A percentile compares a stretch with the other conserved stretches of the same genome.
Conservation (phyloP, 2,113 vertebrate genomes). For the Spea bombifrons region DNA sequence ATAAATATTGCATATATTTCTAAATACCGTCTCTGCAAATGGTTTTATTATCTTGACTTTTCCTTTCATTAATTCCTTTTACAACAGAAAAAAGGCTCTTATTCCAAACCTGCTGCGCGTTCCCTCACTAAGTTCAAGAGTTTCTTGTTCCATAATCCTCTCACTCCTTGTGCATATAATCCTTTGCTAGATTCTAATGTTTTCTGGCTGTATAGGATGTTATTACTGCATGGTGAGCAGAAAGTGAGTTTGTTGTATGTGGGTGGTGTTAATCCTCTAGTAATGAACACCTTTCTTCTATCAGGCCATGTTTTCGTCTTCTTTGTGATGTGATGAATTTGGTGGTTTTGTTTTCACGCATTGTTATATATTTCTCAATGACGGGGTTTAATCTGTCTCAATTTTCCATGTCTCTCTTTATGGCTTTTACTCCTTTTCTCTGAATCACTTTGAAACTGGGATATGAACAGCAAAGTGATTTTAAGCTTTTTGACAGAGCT, state of each 20-base stretch:
- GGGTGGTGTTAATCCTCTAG: conserved; percentile 66
- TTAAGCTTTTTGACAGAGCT: conserved; percentile 48
- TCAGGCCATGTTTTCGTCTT: conserved; percentile 52
- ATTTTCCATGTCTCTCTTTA: conserved; percentile 44
- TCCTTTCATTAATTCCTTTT: conserved; percentile 65
- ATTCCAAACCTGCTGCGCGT: conserved; percentile 67
- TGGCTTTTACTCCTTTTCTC: conserved; percentile 44
- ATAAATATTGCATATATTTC: neutral
- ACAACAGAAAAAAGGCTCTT: conserved; percentile 64
- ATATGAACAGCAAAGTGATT: conserved; percentile 46
- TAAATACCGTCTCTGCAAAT: neutral
- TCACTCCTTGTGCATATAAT: conserved; percentile 63
- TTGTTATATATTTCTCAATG: conserved; percentile 47
- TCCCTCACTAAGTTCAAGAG: conserved; percentile 59
- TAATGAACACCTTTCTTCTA: conserved; percentile 69
- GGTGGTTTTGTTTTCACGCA: conserved; percentile 43
- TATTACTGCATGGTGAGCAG: conserved; percentile 75
- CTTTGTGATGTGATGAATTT: conserved; percentile 48
- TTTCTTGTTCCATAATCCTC: conserved; percentile 67
- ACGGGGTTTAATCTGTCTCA: conserved; percentile 37
- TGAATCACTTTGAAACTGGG: conserved; percentile 41
- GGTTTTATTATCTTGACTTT: conserved; percentile 49
- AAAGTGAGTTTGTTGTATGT: conserved; percentile 71
- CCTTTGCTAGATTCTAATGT: conserved; percentile 61
- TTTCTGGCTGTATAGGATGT: conserved; percentile 59